phyloP scores from a whole-genome alignment of 2,888 invertebrate genomes.

The Dynastes maya region DNA sequence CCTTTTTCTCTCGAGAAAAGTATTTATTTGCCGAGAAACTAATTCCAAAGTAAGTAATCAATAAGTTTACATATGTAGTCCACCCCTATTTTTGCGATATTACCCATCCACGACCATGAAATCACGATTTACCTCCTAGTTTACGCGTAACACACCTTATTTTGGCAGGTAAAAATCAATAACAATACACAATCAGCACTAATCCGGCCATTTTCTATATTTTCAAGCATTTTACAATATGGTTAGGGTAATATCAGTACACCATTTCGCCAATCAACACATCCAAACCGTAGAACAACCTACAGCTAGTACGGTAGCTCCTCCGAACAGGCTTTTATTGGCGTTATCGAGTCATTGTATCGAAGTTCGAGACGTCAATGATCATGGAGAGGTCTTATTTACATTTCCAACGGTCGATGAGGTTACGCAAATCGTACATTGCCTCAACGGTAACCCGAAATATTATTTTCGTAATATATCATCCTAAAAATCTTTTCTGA shows the following conservation, averaged over 20 bases:
- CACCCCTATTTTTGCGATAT: background rate
- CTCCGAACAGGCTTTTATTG: constrained; percentile 74
- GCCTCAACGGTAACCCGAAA: constrained; percentile 73
- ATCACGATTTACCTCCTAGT: background rate
- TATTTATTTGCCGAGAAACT: background rate
- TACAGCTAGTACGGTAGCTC: constrained; percentile 77
- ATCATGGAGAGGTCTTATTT: constrained; percentile 71
- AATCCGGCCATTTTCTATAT: background rate
- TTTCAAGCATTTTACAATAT: constrained; percentile 65
- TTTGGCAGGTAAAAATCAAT: background rate
- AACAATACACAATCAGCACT: background rate
- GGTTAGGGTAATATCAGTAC: constrained; percentile 81
- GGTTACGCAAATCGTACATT: constrained; percentile 79
- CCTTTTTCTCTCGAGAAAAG: background rate
- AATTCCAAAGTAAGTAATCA: background rate
- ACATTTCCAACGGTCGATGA: constrained; percentile 83
- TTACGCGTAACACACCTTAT: background rate
- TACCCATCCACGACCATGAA: background rate
- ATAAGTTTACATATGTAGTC: constrained; percentile 6
- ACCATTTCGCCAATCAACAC: constrained; percentile 79
- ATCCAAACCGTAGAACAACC: constrained; percentile 79
- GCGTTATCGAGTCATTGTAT: constrained; percentile 76
- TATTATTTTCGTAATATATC: too few relatives aligned
- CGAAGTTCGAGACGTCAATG: constrained; percentile 74
- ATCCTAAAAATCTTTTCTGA: too few relatives aligned